Evolutionary conservation across 1,140 invertebrate genomes (phyloP).

Genomic region (Hypothenemus hampei): DNA sequence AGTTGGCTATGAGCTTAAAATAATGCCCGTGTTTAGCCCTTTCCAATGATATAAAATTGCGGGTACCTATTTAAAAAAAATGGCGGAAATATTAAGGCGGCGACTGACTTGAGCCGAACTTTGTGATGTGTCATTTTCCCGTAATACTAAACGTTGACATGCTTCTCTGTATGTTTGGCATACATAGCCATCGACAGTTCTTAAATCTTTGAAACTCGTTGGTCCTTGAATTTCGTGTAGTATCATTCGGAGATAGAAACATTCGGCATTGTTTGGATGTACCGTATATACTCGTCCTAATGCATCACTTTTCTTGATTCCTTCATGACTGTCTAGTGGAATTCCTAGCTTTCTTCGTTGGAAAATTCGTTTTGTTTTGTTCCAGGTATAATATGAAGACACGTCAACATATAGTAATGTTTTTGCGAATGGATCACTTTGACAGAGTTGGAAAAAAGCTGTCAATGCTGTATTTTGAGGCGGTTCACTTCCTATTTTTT

Average conservation of each 20-base stretch:
- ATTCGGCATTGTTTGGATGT: no score
- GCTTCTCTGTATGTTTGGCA: slow-evolving; percentile 36
- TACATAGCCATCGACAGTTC: slow-evolving; percentile 1
- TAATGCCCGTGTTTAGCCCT: no score
- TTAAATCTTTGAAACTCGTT: slow-evolving; percentile 15
- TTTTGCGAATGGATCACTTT: slow-evolving; percentile 36
- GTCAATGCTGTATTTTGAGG: slow-evolving; percentile 34
- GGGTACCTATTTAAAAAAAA: no score
- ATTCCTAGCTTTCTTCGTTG: slow-evolving; percentile 12
- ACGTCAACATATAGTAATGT: slow-evolving; percentile 45
- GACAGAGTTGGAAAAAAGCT: slow-evolving; percentile 32
- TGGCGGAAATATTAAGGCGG: no score
- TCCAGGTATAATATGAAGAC: slow-evolving; percentile 44
- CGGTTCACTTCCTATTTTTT: slow-evolving; percentile 26
- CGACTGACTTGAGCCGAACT: no score
- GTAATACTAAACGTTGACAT: slow-evolving; percentile 14
- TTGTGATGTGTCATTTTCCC: no score
- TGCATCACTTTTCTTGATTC: slow-evolving; percentile 19
- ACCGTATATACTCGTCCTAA: slow-evolving; percentile 14
- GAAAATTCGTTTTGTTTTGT: slow-evolving; percentile 12
- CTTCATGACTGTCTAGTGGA: neutral
- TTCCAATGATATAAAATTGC: no score
- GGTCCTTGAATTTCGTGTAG: slow-evolving; percentile 5
- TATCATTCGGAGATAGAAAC: slow-evolving; percentile 25
- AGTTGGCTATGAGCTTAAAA: no score